Evolutionary conservation across 2,888 invertebrate species (phyloP).

Genomic region (Meiosimyza decipiens): DNA sequence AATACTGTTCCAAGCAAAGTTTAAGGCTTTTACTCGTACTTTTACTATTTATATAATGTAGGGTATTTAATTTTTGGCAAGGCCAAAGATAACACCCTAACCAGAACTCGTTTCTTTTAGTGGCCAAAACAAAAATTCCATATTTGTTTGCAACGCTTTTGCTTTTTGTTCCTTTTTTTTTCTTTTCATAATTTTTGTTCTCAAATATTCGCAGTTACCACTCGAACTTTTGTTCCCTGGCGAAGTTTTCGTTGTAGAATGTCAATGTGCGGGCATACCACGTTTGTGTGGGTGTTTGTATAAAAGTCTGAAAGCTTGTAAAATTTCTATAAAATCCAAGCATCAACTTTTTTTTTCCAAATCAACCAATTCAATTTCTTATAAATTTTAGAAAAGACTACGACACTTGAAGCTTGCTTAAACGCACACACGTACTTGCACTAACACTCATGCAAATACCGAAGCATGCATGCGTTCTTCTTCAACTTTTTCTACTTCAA

Average conservation of each 20-base stretch:
- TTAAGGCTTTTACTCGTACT: no score
- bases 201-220: neutral
- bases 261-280: neutral
- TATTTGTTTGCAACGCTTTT: conserved; percentile 11
- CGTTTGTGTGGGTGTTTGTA: neutral
- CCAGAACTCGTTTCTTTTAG: neutral
- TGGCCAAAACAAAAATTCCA: neutral
- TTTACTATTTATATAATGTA: no score
- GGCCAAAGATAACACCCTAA: no score
- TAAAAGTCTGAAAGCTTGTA: neutral
- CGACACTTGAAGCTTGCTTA: neutral
- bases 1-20: no score
- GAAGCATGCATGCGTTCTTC: neutral
- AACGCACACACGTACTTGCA: neutral
- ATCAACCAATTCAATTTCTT: conserved; percentile 24
- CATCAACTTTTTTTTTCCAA: conserved; percentile 5
- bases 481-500: neutral
- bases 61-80: no score
- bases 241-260: no score
- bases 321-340: conserved; percentile 7
- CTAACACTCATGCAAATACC: conserved; percentile 3
- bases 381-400: conserved; percentile 15
- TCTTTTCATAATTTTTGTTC: conserved; percentile 2
- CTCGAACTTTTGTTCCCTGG: conserved; percentile 15
- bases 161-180: neutral